These are phyloP conservation scores for Centroberyx gerrardi DNA, from an alignment of 2,797 vertebrate genomes.

Conservation along the genomic window DNA sequence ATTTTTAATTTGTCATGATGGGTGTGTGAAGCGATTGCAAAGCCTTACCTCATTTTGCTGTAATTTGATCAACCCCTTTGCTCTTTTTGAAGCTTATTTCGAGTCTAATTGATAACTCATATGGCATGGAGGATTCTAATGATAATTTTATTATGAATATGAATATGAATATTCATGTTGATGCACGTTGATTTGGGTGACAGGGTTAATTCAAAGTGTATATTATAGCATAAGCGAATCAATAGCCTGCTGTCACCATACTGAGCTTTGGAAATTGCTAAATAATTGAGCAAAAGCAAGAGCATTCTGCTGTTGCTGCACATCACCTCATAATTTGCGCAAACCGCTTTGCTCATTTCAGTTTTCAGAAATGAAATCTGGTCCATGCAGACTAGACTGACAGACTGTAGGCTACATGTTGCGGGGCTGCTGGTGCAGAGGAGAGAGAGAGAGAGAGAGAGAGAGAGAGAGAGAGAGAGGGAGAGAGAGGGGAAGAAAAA, in stretches of 20 bases:
- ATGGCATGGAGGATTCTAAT: slow-evolving; percentile 3
- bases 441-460: slow-evolving; percentile 38
- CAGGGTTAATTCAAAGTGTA: not conserved
- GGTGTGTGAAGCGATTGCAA: no score
- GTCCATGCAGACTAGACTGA: slow-evolving; percentile 28
- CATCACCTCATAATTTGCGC: not conserved
- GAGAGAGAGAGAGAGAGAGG: slow-evolving; percentile 43
- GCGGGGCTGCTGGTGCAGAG: slow-evolving; percentile 69
- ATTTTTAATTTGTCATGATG: no score
- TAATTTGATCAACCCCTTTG: no score
- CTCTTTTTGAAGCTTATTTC: not conserved
- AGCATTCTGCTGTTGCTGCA: not conserved
- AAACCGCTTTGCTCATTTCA: not conserved
- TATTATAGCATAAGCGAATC: not conserved
- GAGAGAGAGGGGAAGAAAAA: slow-evolving; percentile 18
- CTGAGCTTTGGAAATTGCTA: no score
- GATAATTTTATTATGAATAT: not conserved
- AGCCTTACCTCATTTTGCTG: no score
- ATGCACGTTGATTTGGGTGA: not conserved
- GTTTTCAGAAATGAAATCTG: not conserved
- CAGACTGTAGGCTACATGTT: slow-evolving; percentile 42
- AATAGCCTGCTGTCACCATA: no score
- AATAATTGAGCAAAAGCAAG: not conserved
- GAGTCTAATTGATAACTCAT: not conserved
- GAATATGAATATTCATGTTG: slow-evolving; percentile 5